Conservation (phyloP, 2,113 vertebrate species). For the Psephotus haematonotus region DNA sequence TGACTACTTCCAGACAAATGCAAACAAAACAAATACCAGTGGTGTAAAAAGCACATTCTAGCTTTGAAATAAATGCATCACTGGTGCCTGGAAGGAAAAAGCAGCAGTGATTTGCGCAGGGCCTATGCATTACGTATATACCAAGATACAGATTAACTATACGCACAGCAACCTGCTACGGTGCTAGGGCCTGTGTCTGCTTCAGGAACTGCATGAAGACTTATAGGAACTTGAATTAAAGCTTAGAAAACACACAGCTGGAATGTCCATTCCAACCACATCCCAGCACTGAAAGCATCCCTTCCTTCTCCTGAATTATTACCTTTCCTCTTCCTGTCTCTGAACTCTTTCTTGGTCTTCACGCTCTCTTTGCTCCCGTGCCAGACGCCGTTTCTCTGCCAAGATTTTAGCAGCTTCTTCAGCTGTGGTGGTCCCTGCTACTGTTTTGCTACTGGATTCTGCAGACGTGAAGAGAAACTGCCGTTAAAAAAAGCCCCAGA, state of each 20-base stretch:
- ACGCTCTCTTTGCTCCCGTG: conserved; percentile 84
- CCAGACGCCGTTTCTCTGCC: conserved; percentile 85
- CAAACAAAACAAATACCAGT: background rate
- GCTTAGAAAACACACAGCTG: background rate
- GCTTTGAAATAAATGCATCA: background rate
- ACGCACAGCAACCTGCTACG: background rate
- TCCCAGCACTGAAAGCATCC: background rate
- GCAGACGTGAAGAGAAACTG: background rate
- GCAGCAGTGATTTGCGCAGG: background rate
- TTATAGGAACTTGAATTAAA: background rate
- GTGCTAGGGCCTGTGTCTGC: background rate
- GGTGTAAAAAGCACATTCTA: background rate
- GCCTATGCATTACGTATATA: background rate
- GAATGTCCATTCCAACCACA: background rate
- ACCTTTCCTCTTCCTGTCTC: conserved; percentile 85
- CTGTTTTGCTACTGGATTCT: conserved; percentile 77
- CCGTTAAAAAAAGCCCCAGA: background rate
- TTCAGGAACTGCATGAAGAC: background rate
- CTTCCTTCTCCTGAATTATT: background rate
- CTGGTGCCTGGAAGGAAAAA: background rate
- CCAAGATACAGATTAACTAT: background rate
- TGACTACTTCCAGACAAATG: background rate
- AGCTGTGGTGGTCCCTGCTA: conserved; percentile 80
- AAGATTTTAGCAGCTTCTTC: conserved; percentile 88
- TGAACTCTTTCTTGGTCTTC: conserved; percentile 83